A percentile compares a stretch with the other conserved stretches of the same genome.
These are phyloP conservation scores for Toxotes jaculatrix DNA, from an alignment of 2,113 vertebrate species.

Conservation along the genomic window DNA sequence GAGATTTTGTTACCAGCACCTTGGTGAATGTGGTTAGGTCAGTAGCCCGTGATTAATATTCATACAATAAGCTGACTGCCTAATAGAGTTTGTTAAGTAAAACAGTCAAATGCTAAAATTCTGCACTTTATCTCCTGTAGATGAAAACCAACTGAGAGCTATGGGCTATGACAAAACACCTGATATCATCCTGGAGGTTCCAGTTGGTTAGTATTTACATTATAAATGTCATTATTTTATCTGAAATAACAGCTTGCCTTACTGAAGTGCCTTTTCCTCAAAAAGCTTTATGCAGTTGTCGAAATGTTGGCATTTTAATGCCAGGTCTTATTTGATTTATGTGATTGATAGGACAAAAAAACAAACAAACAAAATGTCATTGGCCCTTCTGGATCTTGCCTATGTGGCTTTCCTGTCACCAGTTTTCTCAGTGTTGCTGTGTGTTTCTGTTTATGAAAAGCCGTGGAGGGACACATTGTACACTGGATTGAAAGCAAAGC, in stretches of 20 bases:
- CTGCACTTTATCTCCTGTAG: constrained; percentile 80
- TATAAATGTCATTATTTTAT: constrained; percentile 17
- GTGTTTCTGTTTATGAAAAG: constrained; percentile 77
- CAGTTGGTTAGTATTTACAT: constrained; percentile 89
- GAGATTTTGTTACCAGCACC: constrained; percentile 49
- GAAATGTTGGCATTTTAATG: constrained; percentile 43
- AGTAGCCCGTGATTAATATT: constrained; percentile 41
- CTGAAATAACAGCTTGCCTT: constrained; percentile 12
- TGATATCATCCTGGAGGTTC: constrained; percentile 98
- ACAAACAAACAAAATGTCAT: constrained; percentile 43
- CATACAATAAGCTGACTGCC: background rate
- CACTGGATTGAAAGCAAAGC: constrained; percentile 99
- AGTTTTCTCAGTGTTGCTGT: constrained; percentile 25
- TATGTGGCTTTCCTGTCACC: constrained; percentile 1
- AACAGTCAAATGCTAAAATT: constrained; percentile 27
- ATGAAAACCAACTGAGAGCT: constrained; percentile 97
- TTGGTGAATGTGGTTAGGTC: constrained; percentile 37
- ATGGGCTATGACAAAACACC: constrained; percentile 99
- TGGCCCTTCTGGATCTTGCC: constrained; percentile 25
- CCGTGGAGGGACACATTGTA: constrained; percentile 96
- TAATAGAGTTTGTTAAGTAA: constrained; percentile 1
- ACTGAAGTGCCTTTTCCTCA: background rate
- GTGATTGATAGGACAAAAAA: background rate
- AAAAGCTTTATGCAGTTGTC: constrained; percentile 28
- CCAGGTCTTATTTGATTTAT: constrained; percentile 5